Percentiles rank a stretch among this genome's conserved stretches.
phyloP scores from a whole-genome alignment of 2,888 invertebrate species.

The Andrena bicolor region DNA sequence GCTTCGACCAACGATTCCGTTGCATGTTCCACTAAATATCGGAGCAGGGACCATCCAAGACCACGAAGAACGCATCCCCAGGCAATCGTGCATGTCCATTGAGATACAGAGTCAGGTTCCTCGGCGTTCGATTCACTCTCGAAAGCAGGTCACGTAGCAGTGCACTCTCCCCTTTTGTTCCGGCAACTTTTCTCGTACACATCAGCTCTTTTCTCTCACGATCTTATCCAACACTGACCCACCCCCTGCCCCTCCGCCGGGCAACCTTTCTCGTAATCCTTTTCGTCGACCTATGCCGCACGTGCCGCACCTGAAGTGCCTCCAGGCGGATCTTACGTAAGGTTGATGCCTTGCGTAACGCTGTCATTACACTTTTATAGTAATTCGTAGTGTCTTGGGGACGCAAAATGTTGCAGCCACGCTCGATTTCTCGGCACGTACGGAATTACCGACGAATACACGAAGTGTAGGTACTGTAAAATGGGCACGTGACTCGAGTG shows the following conservation, averaged over 20 bases:
- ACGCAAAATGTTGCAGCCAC: neutral
- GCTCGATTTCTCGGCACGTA: neutral
- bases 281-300: constrained; percentile 63
- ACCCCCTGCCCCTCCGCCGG: constrained; percentile 41
- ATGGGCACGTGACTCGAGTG: neutral
- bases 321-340: constrained; percentile 65
- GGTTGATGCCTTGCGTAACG: constrained; percentile 47
- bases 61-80: constrained; percentile 1
- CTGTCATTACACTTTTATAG: constrained; percentile 61
- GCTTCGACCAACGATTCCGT: neutral
- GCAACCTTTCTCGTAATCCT: constrained; percentile 71
- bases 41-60: neutral
- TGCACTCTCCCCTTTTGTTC: constrained; percentile 58
- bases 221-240: constrained; percentile 52
- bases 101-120: constrained; percentile 42
- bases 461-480: neutral
- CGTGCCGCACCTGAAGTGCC: constrained; percentile 73
- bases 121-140: constrained; percentile 44
- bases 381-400: constrained; percentile 33
- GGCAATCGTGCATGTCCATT: constrained; percentile 7
- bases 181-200: constrained; percentile 53
- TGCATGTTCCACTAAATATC: constrained; percentile 5
- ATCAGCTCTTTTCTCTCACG: constrained; percentile 62
- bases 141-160: constrained; percentile 50
- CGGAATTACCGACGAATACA: neutral